Evolutionary conservation across 2,113 vertebrate genomes (phyloP).

Genomic region (Zeus faber): DNA sequence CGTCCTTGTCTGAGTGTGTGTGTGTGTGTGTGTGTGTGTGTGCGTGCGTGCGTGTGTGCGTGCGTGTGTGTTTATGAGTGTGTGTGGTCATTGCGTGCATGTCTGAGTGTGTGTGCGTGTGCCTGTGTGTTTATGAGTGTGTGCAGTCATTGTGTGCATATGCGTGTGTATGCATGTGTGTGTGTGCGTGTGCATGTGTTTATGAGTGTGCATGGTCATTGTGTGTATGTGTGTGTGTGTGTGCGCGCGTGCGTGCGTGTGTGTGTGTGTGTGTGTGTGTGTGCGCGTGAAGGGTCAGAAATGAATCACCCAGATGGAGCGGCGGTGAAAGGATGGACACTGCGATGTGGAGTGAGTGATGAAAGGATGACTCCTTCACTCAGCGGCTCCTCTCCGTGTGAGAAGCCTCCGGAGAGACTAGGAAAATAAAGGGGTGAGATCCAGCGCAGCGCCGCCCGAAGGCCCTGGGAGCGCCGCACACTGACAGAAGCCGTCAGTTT

Average conservation of each 20-base stretch:
- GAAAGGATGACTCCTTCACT: constrained; percentile 52
- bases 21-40: neutral
- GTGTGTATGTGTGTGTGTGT: neutral
- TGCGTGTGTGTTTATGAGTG: too few relatives aligned
- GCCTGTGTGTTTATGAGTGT: too few relatives aligned
- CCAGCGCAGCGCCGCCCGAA: constrained; percentile 77
- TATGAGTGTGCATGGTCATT: neutral
- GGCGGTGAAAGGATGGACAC: constrained; percentile 42
- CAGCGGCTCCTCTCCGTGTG: constrained; percentile 37
- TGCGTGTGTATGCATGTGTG: neutral
- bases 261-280: neutral
- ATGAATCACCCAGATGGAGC: constrained; percentile 28
- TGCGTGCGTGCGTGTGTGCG: neutral
- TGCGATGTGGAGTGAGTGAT: constrained; percentile 34
- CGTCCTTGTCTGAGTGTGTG: neutral
- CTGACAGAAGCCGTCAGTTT: constrained; percentile 80
- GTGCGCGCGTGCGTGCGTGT: neutral
- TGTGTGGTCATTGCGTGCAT: too few relatives aligned
- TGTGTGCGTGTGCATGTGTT: neutral
- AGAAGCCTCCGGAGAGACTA: constrained; percentile 23
- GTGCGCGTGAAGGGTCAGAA: constrained; percentile 19
- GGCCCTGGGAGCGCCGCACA: constrained; percentile 95
- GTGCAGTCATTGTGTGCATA: too few relatives aligned
- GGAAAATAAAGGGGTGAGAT: neutral
- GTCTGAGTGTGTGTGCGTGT: too few relatives aligned